These are phyloP conservation scores for Sebastes flavidus DNA, from an alignment of 2,797 vertebrate species.

Conservation along the genomic window DNA sequence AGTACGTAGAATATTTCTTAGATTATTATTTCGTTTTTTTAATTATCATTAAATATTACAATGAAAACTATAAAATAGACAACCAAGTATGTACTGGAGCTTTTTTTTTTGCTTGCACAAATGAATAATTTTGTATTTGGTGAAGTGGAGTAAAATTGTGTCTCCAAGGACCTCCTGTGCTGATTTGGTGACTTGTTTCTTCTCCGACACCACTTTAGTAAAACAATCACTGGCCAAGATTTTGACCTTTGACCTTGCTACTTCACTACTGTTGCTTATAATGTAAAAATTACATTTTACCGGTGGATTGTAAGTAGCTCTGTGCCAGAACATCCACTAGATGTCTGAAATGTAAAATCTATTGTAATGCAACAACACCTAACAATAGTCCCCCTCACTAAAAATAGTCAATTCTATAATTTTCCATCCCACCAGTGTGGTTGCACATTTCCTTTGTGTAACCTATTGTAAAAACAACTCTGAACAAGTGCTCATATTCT, in stretches of 20 bases:
- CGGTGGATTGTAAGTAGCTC: background rate
- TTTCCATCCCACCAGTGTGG: background rate
- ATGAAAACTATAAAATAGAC: background rate
- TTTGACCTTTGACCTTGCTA: slow-evolving; percentile 10
- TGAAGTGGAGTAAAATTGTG: background rate
- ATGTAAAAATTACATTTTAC: background rate
- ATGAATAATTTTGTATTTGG: background rate
- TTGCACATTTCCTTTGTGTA: background rate
- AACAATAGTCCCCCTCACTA: background rate
- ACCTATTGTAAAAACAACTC: background rate
- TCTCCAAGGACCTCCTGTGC: background rate
- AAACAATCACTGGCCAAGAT: background rate
- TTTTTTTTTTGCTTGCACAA: background rate
- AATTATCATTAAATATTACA: background rate
- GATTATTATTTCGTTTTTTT: background rate
- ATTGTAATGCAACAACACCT: too few species aligned
- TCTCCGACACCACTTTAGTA: background rate
- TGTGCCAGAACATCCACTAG: background rate
- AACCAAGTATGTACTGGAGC: background rate
- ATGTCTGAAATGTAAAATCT: background rate
- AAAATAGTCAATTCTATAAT: background rate
- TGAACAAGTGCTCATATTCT: slow-evolving; percentile 5
- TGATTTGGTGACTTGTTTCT: background rate
- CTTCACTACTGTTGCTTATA: too few species aligned
- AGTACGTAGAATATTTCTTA: background rate